These are phyloP conservation scores for Hymenochirus boettgeri DNA, from an alignment of 2,113 vertebrate species.

Conservation along the genomic window DNA sequence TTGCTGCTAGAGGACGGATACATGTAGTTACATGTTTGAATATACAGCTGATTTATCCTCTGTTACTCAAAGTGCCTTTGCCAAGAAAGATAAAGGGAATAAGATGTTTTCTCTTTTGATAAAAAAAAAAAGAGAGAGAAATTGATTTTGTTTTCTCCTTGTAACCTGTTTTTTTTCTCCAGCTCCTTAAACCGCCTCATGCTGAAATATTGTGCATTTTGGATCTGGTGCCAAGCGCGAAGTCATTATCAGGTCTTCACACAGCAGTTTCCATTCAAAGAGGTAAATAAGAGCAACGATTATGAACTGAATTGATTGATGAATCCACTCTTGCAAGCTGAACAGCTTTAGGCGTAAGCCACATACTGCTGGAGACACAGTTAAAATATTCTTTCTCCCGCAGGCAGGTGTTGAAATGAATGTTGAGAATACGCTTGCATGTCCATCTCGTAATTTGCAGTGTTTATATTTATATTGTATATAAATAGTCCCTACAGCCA, in stretches of 20 bases:
- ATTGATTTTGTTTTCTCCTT: background rate
- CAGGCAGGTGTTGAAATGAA: conserved; percentile 7
- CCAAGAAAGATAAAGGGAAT: no score
- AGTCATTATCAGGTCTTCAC: conserved; percentile 87
- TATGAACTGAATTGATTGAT: background rate
- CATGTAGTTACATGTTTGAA: no score
- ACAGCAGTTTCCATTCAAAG: conserved; percentile 83
- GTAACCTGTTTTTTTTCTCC: conserved; percentile 18
- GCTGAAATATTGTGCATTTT: conserved; percentile 85
- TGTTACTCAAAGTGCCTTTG: no score
- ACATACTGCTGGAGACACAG: background rate
- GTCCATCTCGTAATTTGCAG: background rate
- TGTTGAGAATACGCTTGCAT: background rate
- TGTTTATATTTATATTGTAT: background rate
- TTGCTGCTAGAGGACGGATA: no score
- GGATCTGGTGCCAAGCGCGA: conserved; percentile 83
- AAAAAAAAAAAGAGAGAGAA: background rate
- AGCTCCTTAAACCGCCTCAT: conserved; percentile 74
- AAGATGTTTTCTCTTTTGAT: no score
- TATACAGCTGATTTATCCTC: no score
- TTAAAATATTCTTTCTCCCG: background rate
- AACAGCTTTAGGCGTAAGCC: background rate
- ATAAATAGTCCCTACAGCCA: no score
- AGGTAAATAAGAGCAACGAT: conserved; percentile 63
- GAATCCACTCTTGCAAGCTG: background rate